phyloP scores from a whole-genome alignment of 2,797 vertebrate species.

The Rhinogobio ventralis region DNA sequence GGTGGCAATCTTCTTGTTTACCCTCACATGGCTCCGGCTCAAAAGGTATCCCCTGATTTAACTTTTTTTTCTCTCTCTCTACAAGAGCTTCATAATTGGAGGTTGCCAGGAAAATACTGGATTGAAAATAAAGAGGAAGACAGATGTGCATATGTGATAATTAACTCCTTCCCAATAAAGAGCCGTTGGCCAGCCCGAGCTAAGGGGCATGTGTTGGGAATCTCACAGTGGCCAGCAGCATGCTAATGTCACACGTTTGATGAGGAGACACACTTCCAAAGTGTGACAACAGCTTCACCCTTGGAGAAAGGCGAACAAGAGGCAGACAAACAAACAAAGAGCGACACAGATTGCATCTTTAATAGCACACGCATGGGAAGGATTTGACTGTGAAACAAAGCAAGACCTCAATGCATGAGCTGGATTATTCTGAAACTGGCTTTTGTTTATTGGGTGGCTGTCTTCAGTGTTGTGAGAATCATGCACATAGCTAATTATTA shows the following conservation, averaged over 20 bases:
- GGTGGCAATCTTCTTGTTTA: conserved; percentile 55
- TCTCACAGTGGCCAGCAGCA: conserved; percentile 40
- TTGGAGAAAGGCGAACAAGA: conserved; percentile 66
- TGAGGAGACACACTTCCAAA: conserved; percentile 70
- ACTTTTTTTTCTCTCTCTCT: conserved; percentile 18
- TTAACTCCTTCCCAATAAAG: conserved; percentile 59
- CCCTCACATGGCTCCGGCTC: conserved; percentile 57
- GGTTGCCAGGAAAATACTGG: conserved; percentile 47
- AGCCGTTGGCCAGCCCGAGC: conserved; percentile 38
- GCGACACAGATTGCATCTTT: conserved; percentile 80
- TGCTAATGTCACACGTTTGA: conserved; percentile 40
- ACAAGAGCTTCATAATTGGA: conserved; percentile 55
- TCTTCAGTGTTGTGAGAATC: neutral
- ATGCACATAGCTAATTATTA: conserved; percentile 14
- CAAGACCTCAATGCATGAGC: conserved; percentile 54
- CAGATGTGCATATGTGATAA: conserved; percentile 61
- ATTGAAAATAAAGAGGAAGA: conserved; percentile 57
- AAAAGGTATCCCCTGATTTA: conserved; percentile 50
- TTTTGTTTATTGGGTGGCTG: conserved; percentile 27
- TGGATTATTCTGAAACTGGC: conserved; percentile 42
- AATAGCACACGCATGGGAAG: conserved; percentile 70
- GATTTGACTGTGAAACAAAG: conserved; percentile 66
- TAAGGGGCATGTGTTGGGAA: conserved; percentile 52
- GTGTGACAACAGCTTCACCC: conserved; percentile 68
- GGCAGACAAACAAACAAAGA: conserved; percentile 73